phyloP scores from a whole-genome alignment of 2,797 vertebrate species.

The Enteromius radiatus region DNA sequence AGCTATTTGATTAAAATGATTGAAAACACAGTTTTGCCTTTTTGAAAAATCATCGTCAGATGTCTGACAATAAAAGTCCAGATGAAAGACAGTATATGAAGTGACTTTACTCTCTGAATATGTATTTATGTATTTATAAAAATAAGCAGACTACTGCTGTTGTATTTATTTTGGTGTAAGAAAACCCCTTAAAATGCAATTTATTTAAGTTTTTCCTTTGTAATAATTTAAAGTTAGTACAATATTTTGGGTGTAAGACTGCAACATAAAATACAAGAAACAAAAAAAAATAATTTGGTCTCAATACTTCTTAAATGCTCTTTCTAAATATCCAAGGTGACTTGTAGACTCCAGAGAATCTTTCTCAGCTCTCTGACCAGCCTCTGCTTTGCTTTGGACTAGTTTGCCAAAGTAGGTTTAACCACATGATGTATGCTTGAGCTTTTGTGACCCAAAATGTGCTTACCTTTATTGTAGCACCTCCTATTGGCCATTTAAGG shows the following conservation, averaged over 20 bases:
- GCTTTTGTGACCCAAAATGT: neutral
- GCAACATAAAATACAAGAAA: neutral
- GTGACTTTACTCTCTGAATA: neutral
- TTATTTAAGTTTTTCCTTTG: neutral
- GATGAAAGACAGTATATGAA: neutral
- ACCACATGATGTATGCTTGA: neutral
- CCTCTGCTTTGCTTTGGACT: neutral
- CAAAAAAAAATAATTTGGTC: neutral
- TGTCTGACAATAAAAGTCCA: neutral
- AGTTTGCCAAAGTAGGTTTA: neutral
- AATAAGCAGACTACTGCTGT: neutral
- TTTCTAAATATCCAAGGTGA: neutral
- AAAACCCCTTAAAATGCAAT: neutral
- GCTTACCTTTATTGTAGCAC: neutral
- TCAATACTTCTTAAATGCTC: neutral
- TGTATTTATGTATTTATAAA: neutral
- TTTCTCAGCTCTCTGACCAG: neutral
- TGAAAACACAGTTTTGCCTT: conserved; percentile 36
- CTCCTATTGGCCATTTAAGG: neutral
- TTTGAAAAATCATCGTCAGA: neutral
- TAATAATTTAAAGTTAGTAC: neutral
- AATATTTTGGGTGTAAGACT: neutral
- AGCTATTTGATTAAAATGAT: conserved; percentile 65
- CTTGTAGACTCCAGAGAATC: neutral
- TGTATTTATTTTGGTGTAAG: neutral